Base-by-base conservation (phyloP, 1,140 invertebrate genomes). In the Nebria ingens region DNA sequence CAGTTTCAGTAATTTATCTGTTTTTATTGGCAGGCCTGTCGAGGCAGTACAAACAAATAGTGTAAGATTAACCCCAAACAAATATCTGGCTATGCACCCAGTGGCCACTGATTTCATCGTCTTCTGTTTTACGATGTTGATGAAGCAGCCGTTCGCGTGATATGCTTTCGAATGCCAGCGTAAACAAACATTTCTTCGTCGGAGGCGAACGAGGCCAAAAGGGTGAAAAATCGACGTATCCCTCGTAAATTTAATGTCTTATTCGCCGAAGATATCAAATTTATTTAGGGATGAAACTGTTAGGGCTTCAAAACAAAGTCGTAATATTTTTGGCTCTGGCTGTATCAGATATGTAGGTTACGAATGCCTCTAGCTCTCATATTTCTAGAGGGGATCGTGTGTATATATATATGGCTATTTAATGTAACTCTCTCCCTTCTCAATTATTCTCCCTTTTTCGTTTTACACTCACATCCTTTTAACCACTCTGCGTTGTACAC, bases 1-100 rank as follows among this genome's bases (percentile, higher is more conserved):
- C n/a, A n/a, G n/a, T n/a, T n/a, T n/a, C n/a, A n/a, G n/a, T 45
- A 45, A 45, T 45, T 45, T 45, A 45, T 45, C 15, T 45, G 40
- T 45, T 45, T 45, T 45, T 45, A 45, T 45, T 45, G 40, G 40
- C 40, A 17, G 6, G 3, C 9, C 40, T n/a, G 17, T 45, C 15
- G 40, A n/a, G n/a, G 40, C 9, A 45, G 17, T 12, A 45, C 40
- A 45, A 45, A 45, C 40, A 45, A 9, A 34, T n/a, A 34, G 6
- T n/a, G 40, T 17, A 45, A 45, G 40, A 45, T 45, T 45, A 45
- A 45, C 40, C 40, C 3, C 15, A 45, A 6, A 29, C 25, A 29
- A 6, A 29, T 13, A 29, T 29, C 25, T 13, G 4, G 25, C 25
- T 6, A 29, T 6, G 4, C 13, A 6, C 13, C 13, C 25, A 4